Conservation (phyloP, 1,140 invertebrate species). For the Bombus confusus region DNA sequence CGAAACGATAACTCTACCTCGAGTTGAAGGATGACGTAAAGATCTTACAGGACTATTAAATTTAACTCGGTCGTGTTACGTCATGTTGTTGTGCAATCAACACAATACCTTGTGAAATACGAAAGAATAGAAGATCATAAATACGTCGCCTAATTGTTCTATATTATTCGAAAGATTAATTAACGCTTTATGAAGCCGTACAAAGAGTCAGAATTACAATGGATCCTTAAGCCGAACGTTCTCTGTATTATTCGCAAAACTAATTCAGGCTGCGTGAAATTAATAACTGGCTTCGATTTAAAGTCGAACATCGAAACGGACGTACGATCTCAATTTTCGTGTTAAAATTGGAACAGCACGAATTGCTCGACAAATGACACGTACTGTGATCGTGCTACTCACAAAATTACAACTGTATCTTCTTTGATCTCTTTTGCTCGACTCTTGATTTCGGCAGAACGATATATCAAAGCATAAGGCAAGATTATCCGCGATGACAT, state of each 20-base stretch:
- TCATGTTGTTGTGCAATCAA: slow-evolving; percentile 9
- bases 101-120: background rate
- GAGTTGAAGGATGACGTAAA: slow-evolving; percentile 15
- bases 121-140: background rate
- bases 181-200: background rate
- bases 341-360: background rate
- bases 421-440: too few species aligned
- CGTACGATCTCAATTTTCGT: background rate
- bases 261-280: background rate
- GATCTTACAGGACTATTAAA: slow-evolving; percentile 13
- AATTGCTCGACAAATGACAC: too few species aligned
- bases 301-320: background rate
- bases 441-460: too few species aligned
- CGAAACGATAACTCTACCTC: background rate
- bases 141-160: background rate
- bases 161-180: background rate
- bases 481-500: too few species aligned
- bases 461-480: too few species aligned
- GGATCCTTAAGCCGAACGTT: too few species aligned
- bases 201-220: background rate
- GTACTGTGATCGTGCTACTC: too few species aligned
- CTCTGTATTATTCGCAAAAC: background rate
- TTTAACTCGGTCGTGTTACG: background rate
- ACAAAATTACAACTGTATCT: background rate
- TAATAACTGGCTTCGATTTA: background rate